Evolutionary conservation across 2,888 invertebrate genomes (phyloP).

Genomic region (Xylophagus ater): DNA sequence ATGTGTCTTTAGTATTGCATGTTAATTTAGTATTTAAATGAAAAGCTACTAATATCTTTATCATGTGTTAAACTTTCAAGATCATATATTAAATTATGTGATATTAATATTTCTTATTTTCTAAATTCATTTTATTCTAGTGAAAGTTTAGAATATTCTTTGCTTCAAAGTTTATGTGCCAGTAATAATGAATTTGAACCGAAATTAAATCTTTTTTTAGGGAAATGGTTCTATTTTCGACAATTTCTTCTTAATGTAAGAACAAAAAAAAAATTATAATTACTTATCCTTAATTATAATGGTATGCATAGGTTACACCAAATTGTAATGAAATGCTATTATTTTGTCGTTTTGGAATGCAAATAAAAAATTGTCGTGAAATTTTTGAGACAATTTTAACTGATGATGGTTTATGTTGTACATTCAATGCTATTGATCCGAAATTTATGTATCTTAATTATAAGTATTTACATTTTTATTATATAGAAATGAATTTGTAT

Average conservation of each 20-base stretch:
- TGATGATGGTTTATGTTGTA: conserved; percentile 75
- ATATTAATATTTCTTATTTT: neutral
- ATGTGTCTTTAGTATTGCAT: neutral
- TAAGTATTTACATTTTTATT: conserved; percentile 41
- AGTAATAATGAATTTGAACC: neutral
- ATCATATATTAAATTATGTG: neutral
- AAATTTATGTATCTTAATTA: conserved; percentile 55
- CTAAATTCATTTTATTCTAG: neutral
- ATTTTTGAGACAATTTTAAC: conserved; percentile 65
- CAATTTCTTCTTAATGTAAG: conserved; percentile 8
- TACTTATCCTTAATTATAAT: neutral
- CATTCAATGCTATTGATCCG: conserved; percentile 64
- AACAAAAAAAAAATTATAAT: neutral
- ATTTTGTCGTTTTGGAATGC: conserved; percentile 54
- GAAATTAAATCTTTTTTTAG: neutral
- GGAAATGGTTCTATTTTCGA: conserved; percentile 11
- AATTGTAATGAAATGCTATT: conserved; percentile 60
- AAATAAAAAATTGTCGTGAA: conserved; percentile 48
- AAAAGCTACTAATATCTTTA: neutral
- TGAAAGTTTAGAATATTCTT: conserved; percentile 3
- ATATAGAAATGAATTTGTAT: neutral
- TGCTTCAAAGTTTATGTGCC: conserved; percentile 6
- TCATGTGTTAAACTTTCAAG: too few relatives aligned
- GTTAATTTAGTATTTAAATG: neutral
- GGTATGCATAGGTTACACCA: conserved; percentile 59